Conservation (phyloP, 2,113 vertebrate species). For the Spizaetus ornatus region DNA sequence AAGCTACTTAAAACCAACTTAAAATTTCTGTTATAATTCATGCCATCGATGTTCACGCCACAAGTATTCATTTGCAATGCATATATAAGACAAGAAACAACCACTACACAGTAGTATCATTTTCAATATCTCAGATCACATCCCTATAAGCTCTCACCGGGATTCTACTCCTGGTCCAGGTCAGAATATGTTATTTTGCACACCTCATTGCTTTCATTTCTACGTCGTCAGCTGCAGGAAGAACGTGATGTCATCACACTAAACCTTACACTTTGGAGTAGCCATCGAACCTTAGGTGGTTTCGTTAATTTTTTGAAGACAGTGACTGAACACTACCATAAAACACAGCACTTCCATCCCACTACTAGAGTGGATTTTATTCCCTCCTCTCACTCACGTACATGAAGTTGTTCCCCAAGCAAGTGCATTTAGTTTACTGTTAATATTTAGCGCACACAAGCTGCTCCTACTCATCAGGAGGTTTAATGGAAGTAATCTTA, state of each 20-base stretch:
- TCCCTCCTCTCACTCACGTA: constrained; percentile 14
- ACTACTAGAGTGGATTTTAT: background rate
- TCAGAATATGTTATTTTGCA: background rate
- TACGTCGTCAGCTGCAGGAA: background rate
- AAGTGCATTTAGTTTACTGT: background rate
- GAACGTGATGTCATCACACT: background rate
- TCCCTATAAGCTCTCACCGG: background rate
- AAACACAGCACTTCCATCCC: background rate
- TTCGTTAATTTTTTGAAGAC: background rate
- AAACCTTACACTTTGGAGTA: background rate
- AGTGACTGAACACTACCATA: background rate
- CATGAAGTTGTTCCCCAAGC: constrained; percentile 7
- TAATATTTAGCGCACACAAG: background rate
- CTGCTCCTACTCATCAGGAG: background rate
- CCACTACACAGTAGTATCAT: background rate
- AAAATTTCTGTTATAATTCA: constrained; percentile 37
- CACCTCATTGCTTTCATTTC: background rate
- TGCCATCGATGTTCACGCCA: constrained; percentile 18
- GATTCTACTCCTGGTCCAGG: constrained; percentile 34
- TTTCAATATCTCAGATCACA: background rate
- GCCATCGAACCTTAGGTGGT: background rate
- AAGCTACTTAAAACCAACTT: constrained; percentile 20
- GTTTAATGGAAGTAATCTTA: background rate
- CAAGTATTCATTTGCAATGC: constrained; percentile 11
- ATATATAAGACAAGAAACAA: background rate